Base-by-base conservation (phyloP, 2,797 vertebrate species). In the Sylvia borin region DNA sequence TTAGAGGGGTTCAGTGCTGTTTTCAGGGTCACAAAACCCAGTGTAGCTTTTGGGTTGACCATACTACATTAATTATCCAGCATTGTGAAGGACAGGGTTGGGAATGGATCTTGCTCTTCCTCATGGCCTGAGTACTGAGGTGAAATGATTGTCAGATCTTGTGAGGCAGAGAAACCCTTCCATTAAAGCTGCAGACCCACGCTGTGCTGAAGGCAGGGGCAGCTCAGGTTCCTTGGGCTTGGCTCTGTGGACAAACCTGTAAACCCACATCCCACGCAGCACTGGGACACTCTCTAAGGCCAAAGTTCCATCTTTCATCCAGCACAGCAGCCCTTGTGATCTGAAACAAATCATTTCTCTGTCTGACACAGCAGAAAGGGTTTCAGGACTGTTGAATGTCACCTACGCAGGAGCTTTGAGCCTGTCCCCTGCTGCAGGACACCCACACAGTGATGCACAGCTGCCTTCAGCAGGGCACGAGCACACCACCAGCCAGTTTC, bases 211-310 rank as follows among this genome's bases (percentile, higher is more conserved):
- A 21, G 68, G 68, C 72, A 73, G 60, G 71, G 40, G 19, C 36
- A 48, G 61, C 1, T 0, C n/a, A 10, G n/a, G 22, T 27, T 68
- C 19, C 53, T 36, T 4, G 40, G 81, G 55, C 40, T 90, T 47
- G 20, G 47, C 64, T 58, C 36, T 64, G 79, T 13, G 6, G 48
- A 2, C 38, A 36, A 40, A 22, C 8, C 2, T 5, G 24, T 19
- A 16, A 60, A 34, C 8, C 31, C 71, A 3, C 17, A 14, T 27
- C 13, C 5, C 21, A 16, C 3, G 0, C 0, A 1, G 40, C 5
- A 0, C 1, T 1, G 45, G 20, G 43, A 71, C 3, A 7, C 18
- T 74, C 38, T 90, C 50, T 11, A 1, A 29, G 42, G 36, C 26
- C 27, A 31, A 85, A 64, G 14, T 57, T 66, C 58, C 4, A 5